Conservation (phyloP, 2,888 invertebrate genomes). For the Phymatocera aterrima region DNA sequence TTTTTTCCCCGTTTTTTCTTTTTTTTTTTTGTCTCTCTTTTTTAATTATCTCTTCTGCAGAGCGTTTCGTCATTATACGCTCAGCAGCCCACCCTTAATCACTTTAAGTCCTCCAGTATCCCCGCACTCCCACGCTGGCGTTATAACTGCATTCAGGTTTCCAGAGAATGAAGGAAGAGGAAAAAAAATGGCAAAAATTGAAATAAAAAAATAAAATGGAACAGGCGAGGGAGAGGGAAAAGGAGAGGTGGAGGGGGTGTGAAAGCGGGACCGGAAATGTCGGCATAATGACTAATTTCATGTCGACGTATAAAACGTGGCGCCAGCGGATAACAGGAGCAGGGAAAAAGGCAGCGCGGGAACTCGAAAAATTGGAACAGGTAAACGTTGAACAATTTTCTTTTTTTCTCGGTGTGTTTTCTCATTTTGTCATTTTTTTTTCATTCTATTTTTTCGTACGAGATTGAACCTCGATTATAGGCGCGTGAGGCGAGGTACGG, state of each 20-base stretch:
- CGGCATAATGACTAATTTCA: conserved; percentile 32
- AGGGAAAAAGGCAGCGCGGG: background rate
- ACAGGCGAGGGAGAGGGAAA: background rate
- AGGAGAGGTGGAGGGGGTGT: background rate
- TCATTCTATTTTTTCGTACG: background rate
- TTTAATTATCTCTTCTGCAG: conserved; percentile 62
- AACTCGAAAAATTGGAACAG: background rate
- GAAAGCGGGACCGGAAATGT: background rate
- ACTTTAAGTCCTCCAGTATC: conserved; percentile 60
- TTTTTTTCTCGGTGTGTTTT: background rate
- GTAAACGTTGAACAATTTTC: background rate
- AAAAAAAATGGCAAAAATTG: background rate
- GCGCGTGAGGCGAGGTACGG: background rate
- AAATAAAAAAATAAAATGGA: background rate
- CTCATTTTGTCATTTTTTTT: background rate
- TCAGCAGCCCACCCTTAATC: conserved; percentile 65
- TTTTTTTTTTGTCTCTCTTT: background rate
- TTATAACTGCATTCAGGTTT: conserved; percentile 30
- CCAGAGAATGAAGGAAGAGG: background rate
- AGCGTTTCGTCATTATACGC: conserved; percentile 60
- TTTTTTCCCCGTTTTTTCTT: conserved; percentile 50
- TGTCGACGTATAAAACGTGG: conserved; percentile 13
- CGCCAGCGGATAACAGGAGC: background rate
- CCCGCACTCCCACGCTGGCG: background rate
- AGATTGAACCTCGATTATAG: background rate